These are phyloP conservation scores for Blennius ocellaris DNA, from an alignment of 2,113 vertebrate genomes.

Conservation along the genomic window DNA sequence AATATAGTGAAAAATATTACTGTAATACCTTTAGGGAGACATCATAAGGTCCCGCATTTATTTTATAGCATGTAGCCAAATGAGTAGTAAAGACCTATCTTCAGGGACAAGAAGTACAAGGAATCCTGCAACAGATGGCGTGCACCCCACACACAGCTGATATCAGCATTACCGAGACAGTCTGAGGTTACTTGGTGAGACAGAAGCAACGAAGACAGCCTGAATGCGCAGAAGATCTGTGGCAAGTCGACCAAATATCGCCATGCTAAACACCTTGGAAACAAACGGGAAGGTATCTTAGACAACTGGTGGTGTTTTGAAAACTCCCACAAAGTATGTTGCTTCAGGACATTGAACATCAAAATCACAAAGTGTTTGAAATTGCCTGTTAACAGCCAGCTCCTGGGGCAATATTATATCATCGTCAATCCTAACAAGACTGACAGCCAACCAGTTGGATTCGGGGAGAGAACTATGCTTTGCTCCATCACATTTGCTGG, in stretches of 20 bases:
- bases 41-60: background rate
- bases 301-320: background rate
- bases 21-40: background rate
- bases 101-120: background rate
- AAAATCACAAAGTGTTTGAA: conserved; percentile 6
- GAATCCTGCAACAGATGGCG: background rate
- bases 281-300: background rate
- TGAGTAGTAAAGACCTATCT: background rate
- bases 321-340: background rate
- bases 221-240: background rate
- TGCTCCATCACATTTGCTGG: conserved; percentile 46
- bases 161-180: background rate
- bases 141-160: background rate
- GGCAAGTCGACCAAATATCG: background rate
- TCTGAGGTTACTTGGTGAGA: background rate
- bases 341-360: conserved; percentile 4
- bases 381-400: conserved; percentile 31
- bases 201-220: background rate
- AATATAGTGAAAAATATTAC: background rate
- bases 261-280: background rate
- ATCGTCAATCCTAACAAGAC: conserved; percentile 22
- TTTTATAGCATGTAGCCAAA: background rate
- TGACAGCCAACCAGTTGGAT: conserved; percentile 43
- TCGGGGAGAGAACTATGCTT: conserved; percentile 33
- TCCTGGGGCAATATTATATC: conserved; percentile 33